Base-by-base conservation (phyloP, 23 tunicate genomes). In the Trididemnum clinides region DNA sequence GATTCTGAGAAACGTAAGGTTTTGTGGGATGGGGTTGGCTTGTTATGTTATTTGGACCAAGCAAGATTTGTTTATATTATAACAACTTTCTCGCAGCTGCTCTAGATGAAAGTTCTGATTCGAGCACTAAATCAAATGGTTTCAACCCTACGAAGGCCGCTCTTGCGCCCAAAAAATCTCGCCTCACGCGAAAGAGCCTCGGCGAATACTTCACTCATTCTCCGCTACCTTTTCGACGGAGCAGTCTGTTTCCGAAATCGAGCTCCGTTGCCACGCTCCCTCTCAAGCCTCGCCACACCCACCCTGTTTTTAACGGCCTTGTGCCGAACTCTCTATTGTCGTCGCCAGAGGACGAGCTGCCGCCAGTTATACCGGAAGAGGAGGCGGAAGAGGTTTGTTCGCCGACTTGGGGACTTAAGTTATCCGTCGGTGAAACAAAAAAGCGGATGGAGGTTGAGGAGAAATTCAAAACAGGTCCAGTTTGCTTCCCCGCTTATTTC, bases 181-280 rank as follows among this genome's bases (percentile, higher is more conserved):
- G 83, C 12, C 65, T 54, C n/a, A 29, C 34, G 2, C 83, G 83
- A 2, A 78, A 78, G 28, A 51, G 66, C 28, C 4, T 78, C 7
- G 83, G 83, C 36, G 83, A 78, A 12, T 78, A 78, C 66, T 51
- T 51, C 66, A 31, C 64, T 6, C 64, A 78, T 36, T 78, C 83
- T 18, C 64, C 83, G 3, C 20, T 78, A 19, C 65, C 65, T 30
- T 54, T 78, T 51, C 83, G 83, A 29, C 50, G 83, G 6, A 51
- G 20, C 50, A 78, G 36, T 37, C 23, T 51, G 37, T 28, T 78
- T 20, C 38, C 66, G 2, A 78, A 78, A 35, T 37, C 80, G 2
- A 27, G 57, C 31, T 25, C 57, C 28, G 59, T 27, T 10, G 28
- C 59, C 12, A 74, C 59, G 2, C 80, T 58, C 57, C 59, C 80